Base-by-base conservation (phyloP, 2,797 vertebrate genomes). In the Eutrigla gurnardus region DNA sequence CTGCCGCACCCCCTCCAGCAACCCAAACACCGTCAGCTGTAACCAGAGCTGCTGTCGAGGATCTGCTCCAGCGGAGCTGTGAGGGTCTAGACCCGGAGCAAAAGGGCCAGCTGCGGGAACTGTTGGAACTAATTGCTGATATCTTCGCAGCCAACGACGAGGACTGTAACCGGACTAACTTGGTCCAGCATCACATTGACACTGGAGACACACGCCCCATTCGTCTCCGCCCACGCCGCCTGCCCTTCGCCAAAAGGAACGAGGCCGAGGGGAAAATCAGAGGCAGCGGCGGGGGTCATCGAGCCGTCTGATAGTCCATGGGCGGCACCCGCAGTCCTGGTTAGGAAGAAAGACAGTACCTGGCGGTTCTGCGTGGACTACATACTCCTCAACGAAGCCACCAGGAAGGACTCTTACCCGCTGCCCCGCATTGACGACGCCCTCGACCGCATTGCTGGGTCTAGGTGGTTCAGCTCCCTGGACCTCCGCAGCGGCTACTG, bases 361-460 rank as follows among this genome's bases (percentile, higher is more conserved):
- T 65, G 61, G 46, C 5, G 17, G 11, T 54, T 42, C 39, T 39
- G 55, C 3, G 33, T 74, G 2, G 42, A 78, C 32, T 61, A 72
- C 1, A 4, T 7, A 0, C 35, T 2, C 7, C 57, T 81, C 10
- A 80, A 66, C 2, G 6, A 12, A 0, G 6, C 73, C 18, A 81
- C 73, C 1, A 1, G 1, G 1, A 82, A 70, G 5, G 74, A 82
- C 54, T 77, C 70, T 1, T 65, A 74, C 4, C 60, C 65, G 0
- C 65, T 82, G 0, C 67, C 3, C 65, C 25, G 25, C 25, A 25
- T 25, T 25, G 25, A 25, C 25, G 25, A 25, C 2, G 25, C 25
- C 25, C 25, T 77, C 0, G 35, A 78, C 11, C 46, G 32, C 7
- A 60, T 78, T 2, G 6, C 42, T 1, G 63, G 63, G 5, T 75